A percentile compares a stretch with the other conserved stretches of the same genome.
These are phyloP conservation scores for Sarcophaga rosellei DNA, from an alignment of 2,888 invertebrate genomes.

Conservation along the genomic window DNA sequence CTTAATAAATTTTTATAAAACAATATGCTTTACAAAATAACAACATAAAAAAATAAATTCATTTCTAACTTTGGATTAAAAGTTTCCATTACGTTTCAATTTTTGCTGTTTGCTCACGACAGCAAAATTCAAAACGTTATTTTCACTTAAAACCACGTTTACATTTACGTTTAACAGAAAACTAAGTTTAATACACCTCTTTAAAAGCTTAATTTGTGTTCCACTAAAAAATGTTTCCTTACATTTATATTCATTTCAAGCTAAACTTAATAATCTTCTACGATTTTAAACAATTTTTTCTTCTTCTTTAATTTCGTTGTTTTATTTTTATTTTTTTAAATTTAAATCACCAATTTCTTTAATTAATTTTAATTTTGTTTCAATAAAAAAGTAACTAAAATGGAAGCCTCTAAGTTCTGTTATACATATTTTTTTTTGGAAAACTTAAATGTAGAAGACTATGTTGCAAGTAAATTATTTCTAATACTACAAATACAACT, in stretches of 20 bases:
- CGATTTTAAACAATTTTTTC: slow-evolving; percentile 30
- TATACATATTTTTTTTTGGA: slow-evolving; percentile 3
- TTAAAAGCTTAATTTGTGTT: slow-evolving; percentile 13
- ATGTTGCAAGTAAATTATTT: background rate
- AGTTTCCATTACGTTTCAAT: slow-evolving; percentile 51
- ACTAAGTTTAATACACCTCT: background rate
- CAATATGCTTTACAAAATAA: too few species aligned
- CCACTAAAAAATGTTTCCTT: background rate
- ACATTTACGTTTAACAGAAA: too few species aligned
- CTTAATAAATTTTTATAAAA: too few species aligned
- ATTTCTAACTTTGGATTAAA: too few species aligned
- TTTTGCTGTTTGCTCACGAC: slow-evolving; percentile 80
- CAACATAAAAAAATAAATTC: too few species aligned
- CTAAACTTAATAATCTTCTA: background rate
- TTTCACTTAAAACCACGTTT: background rate
- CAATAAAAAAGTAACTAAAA: slow-evolving; percentile 12
- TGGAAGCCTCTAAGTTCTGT: slow-evolving; percentile 36
- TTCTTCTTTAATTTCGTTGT: background rate
- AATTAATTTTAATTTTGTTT: slow-evolving; percentile 22
- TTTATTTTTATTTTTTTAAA: background rate
- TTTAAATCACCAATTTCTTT: slow-evolving; percentile 30
- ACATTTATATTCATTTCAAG: slow-evolving; percentile 4
- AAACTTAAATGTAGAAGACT: slow-evolving; percentile 31
- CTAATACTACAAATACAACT: background rate
- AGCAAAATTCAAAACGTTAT: slow-evolving; percentile 76